These are phyloP conservation scores for Cataglyphis cursor DNA, from an alignment of 2,888 invertebrate species.

Conservation along the genomic window DNA sequence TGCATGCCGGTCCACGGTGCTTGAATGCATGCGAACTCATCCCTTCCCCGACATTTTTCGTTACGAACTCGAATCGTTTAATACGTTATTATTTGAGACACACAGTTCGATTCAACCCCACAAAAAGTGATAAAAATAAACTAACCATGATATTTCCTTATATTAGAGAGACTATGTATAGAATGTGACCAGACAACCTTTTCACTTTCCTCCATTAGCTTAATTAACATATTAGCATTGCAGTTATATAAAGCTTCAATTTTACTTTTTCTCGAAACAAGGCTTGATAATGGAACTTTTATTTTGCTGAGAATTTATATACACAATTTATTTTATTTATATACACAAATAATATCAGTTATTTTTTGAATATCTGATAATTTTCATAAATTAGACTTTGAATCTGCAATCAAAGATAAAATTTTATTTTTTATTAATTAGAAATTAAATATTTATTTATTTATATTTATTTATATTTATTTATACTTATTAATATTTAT, in stretches of 20 bases:
- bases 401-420: background rate
- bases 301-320: background rate
- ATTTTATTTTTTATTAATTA: background rate
- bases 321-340: constrained; percentile 19
- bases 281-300: background rate
- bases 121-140: constrained; percentile 13
- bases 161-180: background rate
- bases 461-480: background rate
- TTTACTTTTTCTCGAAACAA: background rate
- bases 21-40: constrained; percentile 12
- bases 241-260: constrained; percentile 2
- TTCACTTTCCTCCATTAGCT: constrained; percentile 20
- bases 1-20: constrained; percentile 27
- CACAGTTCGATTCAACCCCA: background rate
- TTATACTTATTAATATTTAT: background rate
- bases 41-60: background rate
- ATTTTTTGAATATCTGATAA: background rate
- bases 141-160: background rate
- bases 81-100: constrained; percentile 10
- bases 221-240: constrained; percentile 5
- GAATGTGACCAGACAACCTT: background rate
- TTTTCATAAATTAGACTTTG: background rate
- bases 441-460: background rate
- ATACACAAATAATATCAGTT: background rate
- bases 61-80: background rate